Percentiles rank a stretch among this genome's conserved stretches.
Evolutionary conservation across 2,113 vertebrate species (phyloP).

Genomic region (Rhabdomys dilectus): DNA sequence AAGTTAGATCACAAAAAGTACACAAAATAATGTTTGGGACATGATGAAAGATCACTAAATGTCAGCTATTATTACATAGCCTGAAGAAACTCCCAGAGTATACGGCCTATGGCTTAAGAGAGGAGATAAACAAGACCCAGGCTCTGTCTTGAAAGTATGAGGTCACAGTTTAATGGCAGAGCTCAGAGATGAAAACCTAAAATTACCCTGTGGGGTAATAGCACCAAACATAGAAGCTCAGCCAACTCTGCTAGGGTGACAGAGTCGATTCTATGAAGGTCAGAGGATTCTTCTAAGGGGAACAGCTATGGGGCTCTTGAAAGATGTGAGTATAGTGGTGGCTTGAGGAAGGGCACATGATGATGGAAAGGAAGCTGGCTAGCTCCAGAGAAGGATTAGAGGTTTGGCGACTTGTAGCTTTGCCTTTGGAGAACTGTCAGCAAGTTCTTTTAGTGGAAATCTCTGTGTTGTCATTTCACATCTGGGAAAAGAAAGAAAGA

Average conservation of each 20-base stretch:
- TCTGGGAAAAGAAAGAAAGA: not conserved
- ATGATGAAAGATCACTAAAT: conserved; percentile 23
- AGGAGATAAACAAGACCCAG: not conserved
- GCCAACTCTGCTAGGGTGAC: not conserved
- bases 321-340: not conserved
- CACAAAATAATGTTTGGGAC: not conserved
- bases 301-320: not conserved
- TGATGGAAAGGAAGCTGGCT: not conserved
- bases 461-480: not conserved
- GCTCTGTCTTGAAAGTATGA: not conserved
- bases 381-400: not conserved
- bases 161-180: not conserved
- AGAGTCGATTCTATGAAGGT: not conserved
- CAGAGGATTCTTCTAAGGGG: not conserved
- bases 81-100: not conserved
- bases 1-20: conserved; percentile 15
- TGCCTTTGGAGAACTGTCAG: not conserved
- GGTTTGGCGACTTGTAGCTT: not conserved
- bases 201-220: not conserved
- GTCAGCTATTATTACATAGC: not conserved
- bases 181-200: not conserved
- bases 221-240: not conserved
- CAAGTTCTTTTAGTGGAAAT: not conserved
- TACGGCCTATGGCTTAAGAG: not conserved
- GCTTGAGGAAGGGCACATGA: not conserved